Evolutionary conservation across 2,888 invertebrate species (phyloP).

Genomic region (Apomyelois bistriatella): DNA sequence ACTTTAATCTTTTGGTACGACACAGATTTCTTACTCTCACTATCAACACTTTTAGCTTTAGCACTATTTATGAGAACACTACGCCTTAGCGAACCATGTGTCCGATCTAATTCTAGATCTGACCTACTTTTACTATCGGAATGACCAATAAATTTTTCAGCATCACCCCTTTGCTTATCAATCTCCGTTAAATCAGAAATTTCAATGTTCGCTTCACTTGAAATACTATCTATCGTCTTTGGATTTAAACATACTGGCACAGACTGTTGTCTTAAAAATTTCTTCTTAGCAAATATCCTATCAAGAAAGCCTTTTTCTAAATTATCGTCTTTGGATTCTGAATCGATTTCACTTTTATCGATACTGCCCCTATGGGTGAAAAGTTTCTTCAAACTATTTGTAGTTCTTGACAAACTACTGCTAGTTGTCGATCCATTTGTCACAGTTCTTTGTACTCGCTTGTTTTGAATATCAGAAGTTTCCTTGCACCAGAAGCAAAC

Average conservation of each 20-base stretch:
- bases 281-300: conserved; percentile 54
- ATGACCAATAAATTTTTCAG: conserved; percentile 54
- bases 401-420: conserved; percentile 81
- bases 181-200: conserved; percentile 35
- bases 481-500: conserved; percentile 81
- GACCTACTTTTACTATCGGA: conserved; percentile 56
- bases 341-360: conserved; percentile 58
- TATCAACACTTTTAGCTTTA: conserved; percentile 63
- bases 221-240: conserved; percentile 56
- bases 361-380: conserved; percentile 67
- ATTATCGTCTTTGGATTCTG: conserved; percentile 44
- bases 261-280: conserved; percentile 66
- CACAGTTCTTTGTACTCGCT: conserved; percentile 69
- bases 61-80: conserved; percentile 74
- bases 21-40: conserved; percentile 43
- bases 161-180: conserved; percentile 36
- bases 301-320: conserved; percentile 49
- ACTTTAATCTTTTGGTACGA: conserved; percentile 62
- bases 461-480: conserved; percentile 59
- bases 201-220: conserved; percentile 63
- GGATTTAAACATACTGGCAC: conserved; percentile 58
- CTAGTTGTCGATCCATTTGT: conserved; percentile 82
- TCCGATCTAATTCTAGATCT: conserved; percentile 48
- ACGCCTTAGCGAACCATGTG: conserved; percentile 64
- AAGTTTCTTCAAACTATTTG: conserved; percentile 77